Evolutionary conservation across 2,888 invertebrate species (phyloP).

Genomic region (Elmis aenea): DNA sequence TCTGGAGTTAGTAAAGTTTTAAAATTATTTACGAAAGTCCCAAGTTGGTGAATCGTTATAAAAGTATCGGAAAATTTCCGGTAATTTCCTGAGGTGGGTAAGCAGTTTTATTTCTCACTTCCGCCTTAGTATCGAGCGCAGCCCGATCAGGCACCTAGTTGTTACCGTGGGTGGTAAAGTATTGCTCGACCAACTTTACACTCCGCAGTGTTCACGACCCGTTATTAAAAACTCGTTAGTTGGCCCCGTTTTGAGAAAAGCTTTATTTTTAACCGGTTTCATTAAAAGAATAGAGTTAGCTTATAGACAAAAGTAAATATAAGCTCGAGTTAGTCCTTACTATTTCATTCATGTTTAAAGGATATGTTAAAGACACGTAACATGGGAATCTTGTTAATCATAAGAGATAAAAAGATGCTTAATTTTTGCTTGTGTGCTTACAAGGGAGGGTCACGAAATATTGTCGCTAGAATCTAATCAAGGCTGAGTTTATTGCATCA

Average conservation of each 20-base stretch:
- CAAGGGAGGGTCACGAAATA: no score
- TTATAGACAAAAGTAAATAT: no score
- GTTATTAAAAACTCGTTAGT: slow-evolving; percentile 25
- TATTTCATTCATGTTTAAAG: no score
- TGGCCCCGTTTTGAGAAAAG: slow-evolving; percentile 10
- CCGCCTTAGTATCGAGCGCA: slow-evolving; percentile 17
- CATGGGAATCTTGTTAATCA: no score
- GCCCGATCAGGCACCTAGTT: slow-evolving; percentile 22
- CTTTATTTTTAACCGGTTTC: slow-evolving; percentile 16
- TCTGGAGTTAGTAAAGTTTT: no score
- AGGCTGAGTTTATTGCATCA: no score
- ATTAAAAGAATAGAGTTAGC: no score
- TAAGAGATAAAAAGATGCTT: no score
- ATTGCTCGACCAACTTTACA: slow-evolving; percentile 16
- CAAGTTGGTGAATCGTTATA: slow-evolving; percentile 16
- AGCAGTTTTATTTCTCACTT: slow-evolving; percentile 21
- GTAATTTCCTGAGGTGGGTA: slow-evolving; percentile 17
- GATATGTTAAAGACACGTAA: no score
- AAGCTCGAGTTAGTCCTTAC: no score
- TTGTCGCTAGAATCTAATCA: no score
- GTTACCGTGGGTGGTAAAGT: slow-evolving; percentile 22
- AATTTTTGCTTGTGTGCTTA: no score
- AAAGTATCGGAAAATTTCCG: slow-evolving; percentile 15
- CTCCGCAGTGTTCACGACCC: slow-evolving; percentile 17
- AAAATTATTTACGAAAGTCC: slow-evolving; percentile 7